Conservation (phyloP, 2,113 vertebrate species). For the Pluvialis apricaria region DNA sequence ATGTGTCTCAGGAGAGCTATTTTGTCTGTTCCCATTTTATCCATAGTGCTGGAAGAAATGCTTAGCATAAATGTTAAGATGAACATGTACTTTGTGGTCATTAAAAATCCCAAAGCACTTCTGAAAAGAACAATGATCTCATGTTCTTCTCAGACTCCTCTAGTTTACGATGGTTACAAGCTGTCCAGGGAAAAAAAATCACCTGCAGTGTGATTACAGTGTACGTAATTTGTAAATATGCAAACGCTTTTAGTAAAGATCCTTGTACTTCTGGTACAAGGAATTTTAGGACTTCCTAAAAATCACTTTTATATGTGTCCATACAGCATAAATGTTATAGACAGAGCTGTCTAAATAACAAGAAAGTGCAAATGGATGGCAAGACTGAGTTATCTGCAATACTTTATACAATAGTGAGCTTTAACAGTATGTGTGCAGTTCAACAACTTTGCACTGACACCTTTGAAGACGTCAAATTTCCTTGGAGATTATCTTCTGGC, state of each 20-base stretch:
- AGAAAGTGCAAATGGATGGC: neutral
- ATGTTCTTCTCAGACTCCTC: neutral
- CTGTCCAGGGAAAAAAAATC: neutral
- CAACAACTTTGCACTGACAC: neutral
- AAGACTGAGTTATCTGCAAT: neutral
- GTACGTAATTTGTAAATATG: neutral
- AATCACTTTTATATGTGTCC: neutral
- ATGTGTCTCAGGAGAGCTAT: neutral
- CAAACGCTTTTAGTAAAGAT: neutral
- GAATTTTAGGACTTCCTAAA: neutral
- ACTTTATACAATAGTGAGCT: neutral
- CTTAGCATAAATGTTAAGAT: neutral
- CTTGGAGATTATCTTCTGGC: neutral
- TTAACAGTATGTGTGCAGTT: neutral
- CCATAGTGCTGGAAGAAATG: neutral
- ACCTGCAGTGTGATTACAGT: neutral
- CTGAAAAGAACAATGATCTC: neutral
- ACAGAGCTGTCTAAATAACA: neutral
- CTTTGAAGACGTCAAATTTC: neutral
- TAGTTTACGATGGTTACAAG: neutral
- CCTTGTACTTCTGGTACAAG: neutral
- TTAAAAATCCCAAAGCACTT: neutral
- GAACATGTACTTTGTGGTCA: neutral
- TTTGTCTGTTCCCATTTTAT: neutral
- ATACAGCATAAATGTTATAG: neutral